Evolutionary conservation across 2,797 vertebrate species (phyloP), one percentile per base, ranked within the genome.

Genomic region (Sebastes taczanowskii): DNA sequence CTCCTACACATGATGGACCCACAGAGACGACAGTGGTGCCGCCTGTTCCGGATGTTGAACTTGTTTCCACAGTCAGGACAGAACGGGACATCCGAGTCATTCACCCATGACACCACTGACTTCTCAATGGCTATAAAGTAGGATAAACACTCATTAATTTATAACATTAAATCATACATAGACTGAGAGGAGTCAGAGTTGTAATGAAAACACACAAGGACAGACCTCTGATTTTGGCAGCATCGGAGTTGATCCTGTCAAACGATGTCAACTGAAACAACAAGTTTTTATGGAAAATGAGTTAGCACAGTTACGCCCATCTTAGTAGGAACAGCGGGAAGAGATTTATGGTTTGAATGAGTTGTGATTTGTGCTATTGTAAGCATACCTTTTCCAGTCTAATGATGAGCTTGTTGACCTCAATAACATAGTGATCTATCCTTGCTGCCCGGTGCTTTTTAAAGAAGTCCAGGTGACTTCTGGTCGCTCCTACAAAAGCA

Each of bases 351-450:
- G 2, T 25, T 61, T 77, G 7, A 66, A 42, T 55, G 5, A 61
- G 18, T 34, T 32, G 9, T 62, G 11, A 62, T 71, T 49, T 38
- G 32, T 52, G 25, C 34, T 49, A 5, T n/a, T 74, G 46, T 16
- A 13, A 52, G 6, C 90, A 93, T 86, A 99, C 98, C 97, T 99
- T 99, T 93, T 99, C 98, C 92, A 99, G 95, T 80, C 98, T 97
- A 89, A 99, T 99, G 91, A 99, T 96, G 85, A 99, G 95, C 88
- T 99, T 99, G 94, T 99, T 99, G 90, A 99, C 97, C 94, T 99
- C 99, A 76, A 99, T 96, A 78, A 99, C 98, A 74, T 99, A 99
- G 92, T 99, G 98, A 91, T 99, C 98, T 84, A 99, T 99, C 84
- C 99, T 96, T 83, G 97, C 98, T 69, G 98, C 99, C 76, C 98